Evolutionary conservation across 2,888 invertebrate genomes (phyloP).

Genomic region (Scaptomyza tumidula): DNA sequence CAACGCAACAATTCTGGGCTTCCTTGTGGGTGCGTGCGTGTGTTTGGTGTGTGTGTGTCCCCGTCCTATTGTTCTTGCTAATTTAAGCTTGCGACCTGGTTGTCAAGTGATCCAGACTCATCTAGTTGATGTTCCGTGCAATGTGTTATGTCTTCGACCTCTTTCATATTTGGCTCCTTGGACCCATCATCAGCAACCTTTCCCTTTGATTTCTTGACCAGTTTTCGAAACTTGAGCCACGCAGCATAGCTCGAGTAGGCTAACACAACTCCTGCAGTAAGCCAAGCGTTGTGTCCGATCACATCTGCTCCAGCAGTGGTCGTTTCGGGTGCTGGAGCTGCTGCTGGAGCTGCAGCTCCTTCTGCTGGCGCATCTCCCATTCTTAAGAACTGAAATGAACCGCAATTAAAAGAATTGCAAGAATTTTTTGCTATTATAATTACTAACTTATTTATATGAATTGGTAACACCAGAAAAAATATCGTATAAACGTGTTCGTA

Average conservation of each 20-base stretch:
- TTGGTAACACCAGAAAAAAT: background rate
- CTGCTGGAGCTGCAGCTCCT: too few relatives aligned
- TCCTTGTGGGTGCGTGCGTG: background rate
- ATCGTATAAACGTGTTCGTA: background rate
- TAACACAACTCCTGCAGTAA: slow-evolving; percentile 46
- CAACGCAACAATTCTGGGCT: slow-evolving; percentile 11
- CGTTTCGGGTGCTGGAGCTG: background rate
- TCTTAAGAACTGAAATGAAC: background rate
- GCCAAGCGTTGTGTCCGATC: slow-evolving; percentile 23
- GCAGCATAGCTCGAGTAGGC: slow-evolving; percentile 36
- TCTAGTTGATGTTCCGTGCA: too few relatives aligned
- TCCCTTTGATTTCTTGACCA: background rate
- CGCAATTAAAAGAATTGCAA: background rate
- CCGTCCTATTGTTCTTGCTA: background rate
- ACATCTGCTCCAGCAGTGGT: slow-evolving; percentile 38
- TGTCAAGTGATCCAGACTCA: background rate
- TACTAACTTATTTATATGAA: background rate
- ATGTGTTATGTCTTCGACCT: too few relatives aligned
- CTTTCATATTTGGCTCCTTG: background rate
- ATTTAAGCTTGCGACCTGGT: background rate
- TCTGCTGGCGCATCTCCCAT: background rate
- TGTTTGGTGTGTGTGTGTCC: too few relatives aligned
- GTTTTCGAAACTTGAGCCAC: slow-evolving; percentile 43
- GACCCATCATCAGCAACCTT: background rate
- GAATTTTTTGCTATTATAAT: background rate